A percentile compares a stretch with the other conserved stretches of the same genome.
Conservation (phyloP, 2,797 vertebrate genomes). For the Podarcis lilfordi region DNA sequence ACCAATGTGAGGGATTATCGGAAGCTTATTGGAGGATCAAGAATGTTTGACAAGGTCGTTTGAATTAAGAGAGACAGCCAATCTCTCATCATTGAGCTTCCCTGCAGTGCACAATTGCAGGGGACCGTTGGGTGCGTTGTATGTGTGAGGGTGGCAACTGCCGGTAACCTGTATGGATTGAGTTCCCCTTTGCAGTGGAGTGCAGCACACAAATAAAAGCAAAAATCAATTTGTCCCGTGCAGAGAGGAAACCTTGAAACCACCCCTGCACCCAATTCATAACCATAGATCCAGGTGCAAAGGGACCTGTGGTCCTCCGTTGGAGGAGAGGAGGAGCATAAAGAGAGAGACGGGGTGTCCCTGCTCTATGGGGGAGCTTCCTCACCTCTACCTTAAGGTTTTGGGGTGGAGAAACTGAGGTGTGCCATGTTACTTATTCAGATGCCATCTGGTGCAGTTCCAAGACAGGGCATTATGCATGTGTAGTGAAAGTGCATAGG, state of each 20-base stretch:
- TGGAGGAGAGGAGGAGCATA: not conserved
- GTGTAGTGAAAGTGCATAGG: not conserved
- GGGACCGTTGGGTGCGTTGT: not conserved
- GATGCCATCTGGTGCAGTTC: not conserved
- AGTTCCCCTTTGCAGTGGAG: not conserved
- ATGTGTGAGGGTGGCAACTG: not conserved
- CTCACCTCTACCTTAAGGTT: too few species aligned
- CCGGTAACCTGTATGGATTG: too few species aligned
- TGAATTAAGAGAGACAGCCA: not conserved
- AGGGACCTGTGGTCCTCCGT: too few species aligned
- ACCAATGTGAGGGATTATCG: not conserved
- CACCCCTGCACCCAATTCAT: slow-evolving; percentile 11
- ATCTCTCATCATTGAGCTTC: not conserved
- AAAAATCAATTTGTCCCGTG: not conserved
- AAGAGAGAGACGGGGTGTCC: not conserved
- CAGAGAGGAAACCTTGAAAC: not conserved
- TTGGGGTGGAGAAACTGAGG: not conserved
- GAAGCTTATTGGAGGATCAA: not conserved
- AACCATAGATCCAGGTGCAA: not conserved
- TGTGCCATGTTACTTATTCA: not conserved
- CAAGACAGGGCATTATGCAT: not conserved
- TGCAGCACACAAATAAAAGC: not conserved
- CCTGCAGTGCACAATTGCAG: not conserved
- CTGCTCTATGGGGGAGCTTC: not conserved
- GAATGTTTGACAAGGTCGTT: not conserved